These are phyloP conservation scores for Scaptomyza graminum DNA, from an alignment of 1,140 invertebrate species.

Conservation along the genomic window DNA sequence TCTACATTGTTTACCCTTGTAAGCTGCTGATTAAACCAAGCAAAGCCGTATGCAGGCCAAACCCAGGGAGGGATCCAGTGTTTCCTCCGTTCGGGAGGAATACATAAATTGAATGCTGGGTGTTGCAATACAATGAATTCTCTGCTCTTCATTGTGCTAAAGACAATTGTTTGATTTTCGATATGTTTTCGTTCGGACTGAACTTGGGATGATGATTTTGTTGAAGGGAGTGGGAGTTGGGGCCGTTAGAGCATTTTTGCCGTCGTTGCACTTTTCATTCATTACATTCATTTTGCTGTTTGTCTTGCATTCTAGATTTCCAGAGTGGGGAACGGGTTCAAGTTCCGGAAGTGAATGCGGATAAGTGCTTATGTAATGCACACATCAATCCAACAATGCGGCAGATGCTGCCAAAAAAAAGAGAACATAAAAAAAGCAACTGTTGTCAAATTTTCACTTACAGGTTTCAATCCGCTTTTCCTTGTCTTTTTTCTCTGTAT, in stretches of 20 bases:
- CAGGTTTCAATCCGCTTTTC: constrained; percentile 12
- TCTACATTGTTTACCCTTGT: constrained; percentile 68
- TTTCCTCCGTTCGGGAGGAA: constrained; percentile 10
- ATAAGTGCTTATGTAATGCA: constrained; percentile 71
- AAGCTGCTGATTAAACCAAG: constrained; percentile 81
- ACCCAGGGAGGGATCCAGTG: background rate
- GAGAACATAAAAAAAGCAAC: background rate
- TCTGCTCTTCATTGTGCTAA: constrained; percentile 53
- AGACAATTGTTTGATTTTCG: constrained; percentile 81
- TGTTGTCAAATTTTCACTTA: constrained; percentile 24
- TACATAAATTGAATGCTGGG: constrained; percentile 61
- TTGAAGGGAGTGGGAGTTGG: background rate
- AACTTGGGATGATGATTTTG: background rate
- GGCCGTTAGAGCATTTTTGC: constrained; percentile 44
- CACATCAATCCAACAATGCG: constrained; percentile 63
- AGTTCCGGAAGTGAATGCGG: constrained; percentile 38
- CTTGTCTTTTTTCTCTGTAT: constrained; percentile 10
- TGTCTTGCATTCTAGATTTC: constrained; percentile 29
- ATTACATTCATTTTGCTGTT: constrained; percentile 48
- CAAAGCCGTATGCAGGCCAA: constrained; percentile 38
- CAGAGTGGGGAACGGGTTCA: background rate
- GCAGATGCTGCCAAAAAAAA: constrained; percentile 26
- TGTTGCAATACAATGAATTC: constrained; percentile 58
- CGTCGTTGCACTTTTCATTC: constrained; percentile 61
- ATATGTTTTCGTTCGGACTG: constrained; percentile 56